Conservation (phyloP, 2,797 vertebrate species). For the Novumbra hubbsi region DNA sequence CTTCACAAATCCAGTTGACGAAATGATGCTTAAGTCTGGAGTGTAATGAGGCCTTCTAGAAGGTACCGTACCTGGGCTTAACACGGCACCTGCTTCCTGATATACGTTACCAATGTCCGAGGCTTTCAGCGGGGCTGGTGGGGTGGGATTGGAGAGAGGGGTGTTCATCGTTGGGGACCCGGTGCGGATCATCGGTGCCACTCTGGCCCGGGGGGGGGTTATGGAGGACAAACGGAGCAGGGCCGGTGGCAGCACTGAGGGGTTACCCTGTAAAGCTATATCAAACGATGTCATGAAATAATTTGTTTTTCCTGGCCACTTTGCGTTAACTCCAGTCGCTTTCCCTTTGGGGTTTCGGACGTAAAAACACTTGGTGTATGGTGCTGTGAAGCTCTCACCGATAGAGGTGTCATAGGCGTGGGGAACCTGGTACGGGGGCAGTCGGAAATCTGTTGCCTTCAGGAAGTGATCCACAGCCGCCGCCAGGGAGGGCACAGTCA, state of each 20-base stretch:
- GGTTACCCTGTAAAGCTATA: conserved; percentile 4
- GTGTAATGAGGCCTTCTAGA: not conserved
- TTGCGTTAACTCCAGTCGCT: too few relatives aligned
- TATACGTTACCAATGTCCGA: conserved; percentile 37
- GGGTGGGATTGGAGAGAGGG: not conserved
- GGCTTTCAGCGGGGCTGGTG: not conserved
- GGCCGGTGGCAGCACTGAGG: conserved; percentile 33
- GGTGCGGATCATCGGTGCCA: conserved; percentile 42
- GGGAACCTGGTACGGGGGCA: conserved; percentile 48
- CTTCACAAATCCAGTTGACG: too few relatives aligned
- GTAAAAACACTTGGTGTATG: too few relatives aligned
- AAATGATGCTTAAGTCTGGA: too few relatives aligned
- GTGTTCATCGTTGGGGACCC: not conserved
- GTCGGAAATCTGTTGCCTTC: conserved; percentile 49
- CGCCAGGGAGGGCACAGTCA: conserved; percentile 49
- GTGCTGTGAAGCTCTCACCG: conserved; percentile 42
- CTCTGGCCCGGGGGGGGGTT: conserved; percentile 37
- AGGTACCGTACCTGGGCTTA: conserved; percentile 3
- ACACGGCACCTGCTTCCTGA: conserved; percentile 20
- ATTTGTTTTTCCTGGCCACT: too few relatives aligned
- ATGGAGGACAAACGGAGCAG: conserved; percentile 10
- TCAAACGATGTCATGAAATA: too few relatives aligned
- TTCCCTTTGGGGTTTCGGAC: too few relatives aligned
- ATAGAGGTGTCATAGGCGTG: conserved; percentile 56
- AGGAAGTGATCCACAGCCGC: conserved; percentile 56